These are phyloP conservation scores for Dromas ardeola DNA, from an alignment of 2,113 vertebrate species.

Conservation along the genomic window DNA sequence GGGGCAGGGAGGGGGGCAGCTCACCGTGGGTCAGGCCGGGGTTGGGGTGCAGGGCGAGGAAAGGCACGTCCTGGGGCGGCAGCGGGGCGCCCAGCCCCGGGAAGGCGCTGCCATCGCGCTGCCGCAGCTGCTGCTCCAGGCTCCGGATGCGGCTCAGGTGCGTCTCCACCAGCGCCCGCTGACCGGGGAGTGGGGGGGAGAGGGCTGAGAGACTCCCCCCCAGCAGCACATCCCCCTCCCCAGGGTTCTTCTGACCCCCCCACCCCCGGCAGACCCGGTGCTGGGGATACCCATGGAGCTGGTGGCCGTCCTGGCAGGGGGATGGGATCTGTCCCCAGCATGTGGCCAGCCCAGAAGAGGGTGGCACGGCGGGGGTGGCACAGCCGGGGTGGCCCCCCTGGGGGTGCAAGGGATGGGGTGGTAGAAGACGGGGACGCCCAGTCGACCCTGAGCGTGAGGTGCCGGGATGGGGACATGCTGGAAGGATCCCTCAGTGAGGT, in stretches of 20 bases:
- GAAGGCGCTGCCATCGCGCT: conserved; percentile 82
- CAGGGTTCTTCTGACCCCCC: background rate
- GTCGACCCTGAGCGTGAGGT: rapidly evolving
- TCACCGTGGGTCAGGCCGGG: conserved; percentile 85
- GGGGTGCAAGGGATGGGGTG: rapidly evolving
- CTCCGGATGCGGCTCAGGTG: conserved; percentile 90
- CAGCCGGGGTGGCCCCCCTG: rapidly evolving
- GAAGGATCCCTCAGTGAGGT: background rate
- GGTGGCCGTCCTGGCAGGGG: background rate
- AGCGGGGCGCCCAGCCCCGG: conserved; percentile 82
- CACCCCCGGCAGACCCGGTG: rapidly evolving
- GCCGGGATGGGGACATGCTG: rapidly evolving
- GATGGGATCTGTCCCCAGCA: background rate
- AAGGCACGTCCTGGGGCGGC: conserved; percentile 89
- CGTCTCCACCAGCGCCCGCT: conserved; percentile 94
- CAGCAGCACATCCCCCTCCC: rapidly evolving
- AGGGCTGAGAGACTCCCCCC: background rate
- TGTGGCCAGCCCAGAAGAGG: rapidly evolving
- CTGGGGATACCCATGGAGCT: background rate
- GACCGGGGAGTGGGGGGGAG: background rate
- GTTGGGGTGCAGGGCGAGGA: conserved; percentile 86
- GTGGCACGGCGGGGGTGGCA: rapidly evolving
- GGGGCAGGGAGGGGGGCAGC: background rate
- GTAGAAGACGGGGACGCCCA: background rate
- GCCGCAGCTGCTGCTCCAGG: conserved; percentile 89